Evolutionary conservation across 2,797 vertebrate species (phyloP).

Genomic region (Pelodytes ibericus): DNA sequence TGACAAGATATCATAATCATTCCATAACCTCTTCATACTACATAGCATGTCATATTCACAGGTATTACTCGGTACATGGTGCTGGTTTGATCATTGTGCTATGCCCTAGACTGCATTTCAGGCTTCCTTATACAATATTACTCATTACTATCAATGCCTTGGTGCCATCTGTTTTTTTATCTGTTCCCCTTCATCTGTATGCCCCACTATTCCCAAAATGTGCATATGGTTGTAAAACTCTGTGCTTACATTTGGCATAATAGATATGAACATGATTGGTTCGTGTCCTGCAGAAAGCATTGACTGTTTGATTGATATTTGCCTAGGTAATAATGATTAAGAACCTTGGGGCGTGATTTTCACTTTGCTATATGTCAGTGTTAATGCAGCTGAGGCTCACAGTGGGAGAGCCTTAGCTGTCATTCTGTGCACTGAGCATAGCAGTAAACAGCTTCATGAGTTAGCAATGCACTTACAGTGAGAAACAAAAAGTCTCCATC

Average conservation of each 20-base stretch:
- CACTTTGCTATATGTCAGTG: conserved; percentile 13
- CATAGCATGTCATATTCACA: no score
- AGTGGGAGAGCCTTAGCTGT: no score
- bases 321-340: conserved; percentile 19
- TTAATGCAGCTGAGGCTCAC: no score
- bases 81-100: no score
- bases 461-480: no score
- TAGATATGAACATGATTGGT: conserved; percentile 1
- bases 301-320: conserved; percentile 22
- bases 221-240: neutral
- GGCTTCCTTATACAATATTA: neutral
- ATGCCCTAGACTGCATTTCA: no score
- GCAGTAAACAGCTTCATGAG: no score
- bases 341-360: neutral
- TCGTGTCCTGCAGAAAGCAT: neutral
- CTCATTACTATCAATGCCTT: neutral
- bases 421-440: no score
- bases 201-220: neutral
- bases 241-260: neutral
- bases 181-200: neutral
- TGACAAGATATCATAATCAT: no score
- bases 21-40: no score
- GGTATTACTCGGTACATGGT: no score
- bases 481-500: no score
- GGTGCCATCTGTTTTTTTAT: neutral